Base-by-base conservation (phyloP, 2,113 vertebrate genomes). In the Zingel zingel region DNA sequence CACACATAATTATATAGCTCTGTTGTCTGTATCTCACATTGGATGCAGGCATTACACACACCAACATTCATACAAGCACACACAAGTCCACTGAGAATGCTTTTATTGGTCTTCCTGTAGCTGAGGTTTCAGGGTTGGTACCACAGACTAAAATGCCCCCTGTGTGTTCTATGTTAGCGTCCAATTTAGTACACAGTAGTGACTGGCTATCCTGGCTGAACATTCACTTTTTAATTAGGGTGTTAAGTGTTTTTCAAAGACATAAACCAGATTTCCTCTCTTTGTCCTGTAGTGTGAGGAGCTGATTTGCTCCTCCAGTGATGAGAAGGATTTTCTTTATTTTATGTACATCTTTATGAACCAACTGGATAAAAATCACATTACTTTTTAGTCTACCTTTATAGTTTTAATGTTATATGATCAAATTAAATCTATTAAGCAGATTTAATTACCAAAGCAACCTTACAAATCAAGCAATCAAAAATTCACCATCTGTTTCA, bases 91-190 rank as follows among this genome's bases (percentile, higher is more conserved):
- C 33, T 11, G 88, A 83, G 81, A 79, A 53, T 39, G 16, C 10
- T 74, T 89, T 90, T 90, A 92, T 91, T 91, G 90, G 77, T 81
- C 84, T 58, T 88, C 69, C 83, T 68, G 70, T 88, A 80, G 87
- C 79, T 66, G 63, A 89, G 89, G 83, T 88, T 88, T 88, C 70
- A 84, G 72, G 62, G 70, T 85, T 63, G 68, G 56, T 74, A 72
- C 90, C 10, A 18, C 71, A 39, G 83, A 88, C 84, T 89, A 88
- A 43, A 91, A 84, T 72, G 70, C 86, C 86, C 78, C 87, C 86
- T 77, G 68, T 82, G 81, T 84, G 74, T 84, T 85, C 81, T 43
- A 48, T 88, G 88, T 83, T 72, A 74, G 83, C 79, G 77, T 90
- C 83, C 82, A 91, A 91, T 92, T 89, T 89, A 87, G 83, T 77